Percentiles rank a stretch among this genome's conserved stretches.
Conservation (phyloP, 2,113 vertebrate species). For the Vimba vimba region DNA sequence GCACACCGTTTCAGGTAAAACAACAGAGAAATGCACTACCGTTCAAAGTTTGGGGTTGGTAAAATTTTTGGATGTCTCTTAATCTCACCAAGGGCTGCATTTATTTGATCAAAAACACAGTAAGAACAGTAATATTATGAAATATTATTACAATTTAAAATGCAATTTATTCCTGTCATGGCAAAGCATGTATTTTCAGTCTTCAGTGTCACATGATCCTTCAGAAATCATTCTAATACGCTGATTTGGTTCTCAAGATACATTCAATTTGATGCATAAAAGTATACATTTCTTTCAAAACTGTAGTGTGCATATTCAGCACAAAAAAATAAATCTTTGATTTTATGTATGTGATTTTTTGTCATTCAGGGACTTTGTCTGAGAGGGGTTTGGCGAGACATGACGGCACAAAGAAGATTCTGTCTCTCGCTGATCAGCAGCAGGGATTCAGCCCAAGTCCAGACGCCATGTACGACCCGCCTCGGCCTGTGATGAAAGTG, state of each 20-base stretch:
- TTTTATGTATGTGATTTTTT: not conserved
- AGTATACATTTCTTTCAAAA: too few species aligned
- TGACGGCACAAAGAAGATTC: conserved; percentile 12
- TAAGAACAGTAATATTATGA: not conserved
- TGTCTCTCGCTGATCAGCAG: not conserved
- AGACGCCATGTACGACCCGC: conserved; percentile 63
- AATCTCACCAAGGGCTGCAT: not conserved
- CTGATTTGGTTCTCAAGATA: not conserved
- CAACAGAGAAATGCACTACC: not conserved
- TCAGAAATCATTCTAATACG: not conserved
- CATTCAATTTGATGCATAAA: not conserved
- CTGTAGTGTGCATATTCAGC: too few species aligned
- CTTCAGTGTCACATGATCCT: not conserved
- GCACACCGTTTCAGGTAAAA: conserved; percentile 83
- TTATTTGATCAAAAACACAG: not conserved
- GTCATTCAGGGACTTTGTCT: conserved; percentile 68
- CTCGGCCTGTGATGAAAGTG: conserved; percentile 57
- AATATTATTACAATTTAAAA: not conserved
- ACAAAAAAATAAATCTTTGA: too few species aligned
- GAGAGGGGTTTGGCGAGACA: conserved; percentile 72
- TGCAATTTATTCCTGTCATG: not conserved
- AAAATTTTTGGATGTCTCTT: not conserved
- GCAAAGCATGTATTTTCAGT: not conserved
- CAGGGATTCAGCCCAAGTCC: not conserved
- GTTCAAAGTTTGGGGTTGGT: not conserved